Base-by-base conservation (phyloP, 1,140 invertebrate species). In the Macrostomum lignano region DNA sequence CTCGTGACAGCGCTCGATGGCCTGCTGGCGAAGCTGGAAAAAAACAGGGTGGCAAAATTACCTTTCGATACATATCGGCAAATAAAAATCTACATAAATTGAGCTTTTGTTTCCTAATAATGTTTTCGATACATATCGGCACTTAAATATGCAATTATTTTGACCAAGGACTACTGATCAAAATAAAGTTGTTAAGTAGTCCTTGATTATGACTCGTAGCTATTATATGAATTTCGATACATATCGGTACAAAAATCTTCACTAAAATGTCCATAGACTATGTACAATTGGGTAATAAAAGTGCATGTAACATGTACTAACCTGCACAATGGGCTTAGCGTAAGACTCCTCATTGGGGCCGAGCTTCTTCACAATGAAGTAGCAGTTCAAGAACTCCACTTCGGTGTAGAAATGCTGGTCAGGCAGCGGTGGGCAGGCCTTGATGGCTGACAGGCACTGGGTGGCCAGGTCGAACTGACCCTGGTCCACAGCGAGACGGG, bases 1-100 rank as follows among this genome's bases (percentile, higher is more conserved):
- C 29, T 56, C 53, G 25, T 54, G 46, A 44, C 53, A 55, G 10
- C 45, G 37, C 32, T 48, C 51, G 10, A 58, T 56, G 2, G 51
- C 46, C 29, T 51, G 45, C 2, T 48, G 25, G 25, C 55, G 39
- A 5, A 47, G 35, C 46, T 53, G 30, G 3, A 41, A 24, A 23
- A 25, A 36, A 2, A 36, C 1, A 31, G 22, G 5, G 5, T 14
- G 11, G 19, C 21, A 9, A 24, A 9, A 24, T 24, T 24, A 9
- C 9, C n/a, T n/a, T n/a, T n/a, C n/a, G n/a, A n/a, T n/a, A n/a
- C n/a, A n/a, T n/a, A n/a, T n/a, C n/a, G n/a, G n/a, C n/a, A n/a
- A n/a, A n/a, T n/a, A n/a, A n/a, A n/a, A n/a, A n/a, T n/a, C n/a
- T n/a, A n/a, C n/a, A n/a, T n/a, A n/a, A n/a, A n/a, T n/a, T n/a